Evolutionary conservation across 2,888 invertebrate genomes (phyloP).

Genomic region (Orthosia cruda): DNA sequence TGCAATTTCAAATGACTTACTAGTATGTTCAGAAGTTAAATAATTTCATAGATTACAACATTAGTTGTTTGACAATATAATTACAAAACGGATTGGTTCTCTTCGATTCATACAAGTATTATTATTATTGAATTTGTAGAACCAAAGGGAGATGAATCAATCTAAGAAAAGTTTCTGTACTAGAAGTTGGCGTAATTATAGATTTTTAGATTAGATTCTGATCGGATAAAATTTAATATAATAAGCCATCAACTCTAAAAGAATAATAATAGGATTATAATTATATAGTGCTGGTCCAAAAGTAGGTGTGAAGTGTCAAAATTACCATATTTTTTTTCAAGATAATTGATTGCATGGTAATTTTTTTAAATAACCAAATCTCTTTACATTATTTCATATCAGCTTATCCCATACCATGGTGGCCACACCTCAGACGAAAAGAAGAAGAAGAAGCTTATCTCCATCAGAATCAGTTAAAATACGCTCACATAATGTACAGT

Average conservation of each 20-base stretch:
- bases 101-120: conserved; percentile 1
- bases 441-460: too few species aligned
- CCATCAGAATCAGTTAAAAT: conserved; percentile 1
- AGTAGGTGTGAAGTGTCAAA: too few species aligned
- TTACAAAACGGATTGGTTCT: conserved; percentile 15
- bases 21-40: neutral
- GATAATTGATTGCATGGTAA: neutral
- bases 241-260: neutral
- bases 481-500: conserved; percentile 1
- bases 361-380: neutral
- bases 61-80: neutral
- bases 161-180: conserved; percentile 1
- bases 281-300: neutral
- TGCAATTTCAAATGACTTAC: conserved; percentile 9
- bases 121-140: neutral
- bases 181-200: neutral
- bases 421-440: too few species aligned
- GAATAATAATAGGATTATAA: neutral
- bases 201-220: neutral
- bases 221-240: neutral
- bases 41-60: conserved; percentile 20
- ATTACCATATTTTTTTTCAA: neutral
- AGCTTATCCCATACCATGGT: too few species aligned
- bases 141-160: conserved; percentile 7
- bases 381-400: neutral